phyloP scores from a whole-genome alignment of 2,888 invertebrate species.

The Desoria tigrina region DNA sequence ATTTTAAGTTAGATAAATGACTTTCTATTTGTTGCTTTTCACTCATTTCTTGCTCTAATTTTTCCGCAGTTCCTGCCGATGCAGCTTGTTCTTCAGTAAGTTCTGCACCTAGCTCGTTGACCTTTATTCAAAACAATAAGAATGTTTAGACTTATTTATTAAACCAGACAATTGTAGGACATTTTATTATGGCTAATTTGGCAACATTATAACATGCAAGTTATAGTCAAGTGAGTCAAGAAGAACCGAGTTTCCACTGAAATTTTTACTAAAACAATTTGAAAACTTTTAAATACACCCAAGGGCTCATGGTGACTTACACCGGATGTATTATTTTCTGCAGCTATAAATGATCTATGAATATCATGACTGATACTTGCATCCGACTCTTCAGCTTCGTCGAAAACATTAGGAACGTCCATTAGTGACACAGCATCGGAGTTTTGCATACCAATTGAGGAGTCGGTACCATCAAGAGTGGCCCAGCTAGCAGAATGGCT shows the following conservation, averaged over 20 bases:
- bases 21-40: slow-evolving; percentile 66
- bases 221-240: too few relatives aligned
- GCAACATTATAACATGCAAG: too few relatives aligned
- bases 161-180: too few relatives aligned
- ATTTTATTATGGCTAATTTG: too few relatives aligned
- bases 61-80: slow-evolving; percentile 82
- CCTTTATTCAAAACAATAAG: slow-evolving; percentile 64
- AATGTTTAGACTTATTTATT: too few relatives aligned
- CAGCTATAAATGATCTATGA: neutral
- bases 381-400: slow-evolving; percentile 43
- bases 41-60: slow-evolving; percentile 82
- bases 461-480: slow-evolving; percentile 47
- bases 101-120: slow-evolving; percentile 90
- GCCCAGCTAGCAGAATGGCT: slow-evolving; percentile 51
- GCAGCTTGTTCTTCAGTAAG: slow-evolving; percentile 89
- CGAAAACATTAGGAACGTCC: slow-evolving; percentile 48
- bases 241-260: too few relatives aligned
- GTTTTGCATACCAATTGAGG: slow-evolving; percentile 43
- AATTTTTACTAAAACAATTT: too few relatives aligned
- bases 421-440: slow-evolving; percentile 46
- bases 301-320: too few relatives aligned
- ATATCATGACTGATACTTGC: slow-evolving; percentile 19
- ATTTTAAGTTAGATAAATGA: slow-evolving; percentile 44
- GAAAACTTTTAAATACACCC: too few relatives aligned
- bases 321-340: neutral